Conservation (phyloP, 2,888 invertebrate species). For the Eupithecia vulgata region DNA sequence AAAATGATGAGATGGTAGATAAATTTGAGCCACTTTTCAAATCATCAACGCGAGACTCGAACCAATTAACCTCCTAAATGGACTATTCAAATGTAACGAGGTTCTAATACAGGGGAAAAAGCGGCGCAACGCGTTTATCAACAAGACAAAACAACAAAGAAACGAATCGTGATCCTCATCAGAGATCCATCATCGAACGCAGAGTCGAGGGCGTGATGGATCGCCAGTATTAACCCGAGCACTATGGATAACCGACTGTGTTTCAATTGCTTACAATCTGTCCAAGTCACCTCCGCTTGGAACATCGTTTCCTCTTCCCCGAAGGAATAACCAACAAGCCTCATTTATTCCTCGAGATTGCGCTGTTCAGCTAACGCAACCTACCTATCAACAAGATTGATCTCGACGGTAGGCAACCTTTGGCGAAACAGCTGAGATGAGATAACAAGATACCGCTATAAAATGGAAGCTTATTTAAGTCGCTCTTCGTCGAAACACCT, state of each 20-base stretch:
- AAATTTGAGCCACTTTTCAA: constrained; percentile 54
- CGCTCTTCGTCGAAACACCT: constrained; percentile 25
- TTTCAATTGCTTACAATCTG: constrained; percentile 74
- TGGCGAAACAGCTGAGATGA: constrained; percentile 28
- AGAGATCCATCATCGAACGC: constrained; percentile 75
- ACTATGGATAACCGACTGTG: constrained; percentile 65
- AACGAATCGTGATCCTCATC: constrained; percentile 78
- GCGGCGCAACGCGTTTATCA: constrained; percentile 71
- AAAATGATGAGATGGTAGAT: constrained; percentile 38
- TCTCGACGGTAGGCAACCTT: constrained; percentile 48
- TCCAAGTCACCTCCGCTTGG: constrained; percentile 63
- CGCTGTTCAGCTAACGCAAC: constrained; percentile 54
- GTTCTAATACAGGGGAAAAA: constrained; percentile 69
- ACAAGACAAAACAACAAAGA: constrained; percentile 76
- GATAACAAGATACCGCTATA: constrained; percentile 23
- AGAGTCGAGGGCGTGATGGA: constrained; percentile 69
- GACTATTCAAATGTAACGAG: constrained; percentile 77
- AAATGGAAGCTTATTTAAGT: constrained; percentile 11
- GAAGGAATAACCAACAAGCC: constrained; percentile 62
- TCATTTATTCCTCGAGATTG: constrained; percentile 56
- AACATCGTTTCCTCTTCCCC: constrained; percentile 62
- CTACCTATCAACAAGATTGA: constrained; percentile 50
- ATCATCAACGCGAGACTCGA: constrained; percentile 56
- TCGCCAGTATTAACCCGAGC: constrained; percentile 76
- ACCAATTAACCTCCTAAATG: constrained; percentile 71